Evolutionary conservation across 2,113 vertebrate species (phyloP).

Genomic region (Centrocercus urophasianus): DNA sequence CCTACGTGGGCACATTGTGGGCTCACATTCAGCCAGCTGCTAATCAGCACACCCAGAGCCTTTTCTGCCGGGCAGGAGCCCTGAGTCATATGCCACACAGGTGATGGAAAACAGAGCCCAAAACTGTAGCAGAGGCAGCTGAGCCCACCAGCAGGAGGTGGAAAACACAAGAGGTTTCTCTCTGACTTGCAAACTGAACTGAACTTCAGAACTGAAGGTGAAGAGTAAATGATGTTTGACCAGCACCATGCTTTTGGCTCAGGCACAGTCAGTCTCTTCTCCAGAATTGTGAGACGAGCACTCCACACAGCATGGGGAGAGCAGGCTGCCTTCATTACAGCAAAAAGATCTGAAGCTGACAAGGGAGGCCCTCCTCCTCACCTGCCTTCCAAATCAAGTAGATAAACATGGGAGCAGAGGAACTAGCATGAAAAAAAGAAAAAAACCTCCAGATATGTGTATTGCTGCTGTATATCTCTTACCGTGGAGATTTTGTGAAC

Average conservation of each 20-base stretch:
- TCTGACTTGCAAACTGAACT: rapidly evolving
- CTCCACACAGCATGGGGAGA: rapidly evolving
- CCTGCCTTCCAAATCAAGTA: not conserved
- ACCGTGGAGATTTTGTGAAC: not conserved
- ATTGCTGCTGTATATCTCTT: rapidly evolving
- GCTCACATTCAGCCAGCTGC: not conserved
- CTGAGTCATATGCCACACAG: not conserved
- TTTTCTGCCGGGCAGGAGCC: not conserved
- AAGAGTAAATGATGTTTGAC: rapidly evolving
- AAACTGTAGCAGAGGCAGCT: not conserved
- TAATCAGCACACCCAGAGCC: not conserved
- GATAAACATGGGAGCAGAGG: not conserved
- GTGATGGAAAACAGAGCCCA: not conserved
- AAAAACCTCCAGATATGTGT: not conserved
- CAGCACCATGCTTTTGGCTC: not conserved
- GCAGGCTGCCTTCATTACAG: not conserved
- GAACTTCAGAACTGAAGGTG: not conserved
- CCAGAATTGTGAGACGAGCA: not conserved
- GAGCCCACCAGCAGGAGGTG: not conserved
- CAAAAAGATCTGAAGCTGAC: not conserved
- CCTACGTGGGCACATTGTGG: not conserved
- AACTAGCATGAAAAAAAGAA: not conserved
- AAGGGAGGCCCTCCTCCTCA: not conserved
- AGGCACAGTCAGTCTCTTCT: too few species aligned
- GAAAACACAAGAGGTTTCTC: not conserved